Evolutionary conservation across 2,888 invertebrate genomes (phyloP), one percentile per base, ranked within the genome.

Genomic region (Epinotia ramella): DNA sequence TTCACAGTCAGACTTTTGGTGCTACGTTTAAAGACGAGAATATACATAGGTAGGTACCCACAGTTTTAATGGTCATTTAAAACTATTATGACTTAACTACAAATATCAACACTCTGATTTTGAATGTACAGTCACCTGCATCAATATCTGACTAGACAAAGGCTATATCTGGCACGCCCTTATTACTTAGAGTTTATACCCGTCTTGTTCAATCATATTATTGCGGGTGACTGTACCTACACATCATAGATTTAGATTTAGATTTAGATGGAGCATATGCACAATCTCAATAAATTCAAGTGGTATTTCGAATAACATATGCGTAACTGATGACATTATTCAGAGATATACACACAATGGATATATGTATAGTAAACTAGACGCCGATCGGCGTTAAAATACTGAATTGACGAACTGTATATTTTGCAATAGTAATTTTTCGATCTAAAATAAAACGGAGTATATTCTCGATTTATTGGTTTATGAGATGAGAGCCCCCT

Each of bases 401-500:
- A n/a, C 53, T 49, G 16, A 13, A 7, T n/a, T 16, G 4, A 53
- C 7, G n/a, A 53, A 49, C 16, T 49, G 49, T 9, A 40, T n/a
- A 53, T 53, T 46, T 13, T 44, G 9, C 11, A 44, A 7, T 9
- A 12, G 44, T 44, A 12, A 44, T 44, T 49, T 49, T 49, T 49
- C 16, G 49, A 49, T 49, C 16, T 16, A 49, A 49, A 49, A 49
- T 16, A 16, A 16, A 49, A 49, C 16, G 49, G 18, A 7, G n/a
- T 59, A 59, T 68, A 60, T 69, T 46, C 60, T 60, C 69, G 69
- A 24, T n/a, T 69, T 46, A n/a, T 67, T 44, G n/a, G 76, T 83
- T 81, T 94, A 94, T 1, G 94, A 94, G 79, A 94, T 94, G 79
- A 95, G 93, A 64, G 93, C 93, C 46, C 94, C 95, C 82, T 94